phyloP scores from a whole-genome alignment of 2,113 vertebrate genomes.

The Lampris incognitus region DNA sequence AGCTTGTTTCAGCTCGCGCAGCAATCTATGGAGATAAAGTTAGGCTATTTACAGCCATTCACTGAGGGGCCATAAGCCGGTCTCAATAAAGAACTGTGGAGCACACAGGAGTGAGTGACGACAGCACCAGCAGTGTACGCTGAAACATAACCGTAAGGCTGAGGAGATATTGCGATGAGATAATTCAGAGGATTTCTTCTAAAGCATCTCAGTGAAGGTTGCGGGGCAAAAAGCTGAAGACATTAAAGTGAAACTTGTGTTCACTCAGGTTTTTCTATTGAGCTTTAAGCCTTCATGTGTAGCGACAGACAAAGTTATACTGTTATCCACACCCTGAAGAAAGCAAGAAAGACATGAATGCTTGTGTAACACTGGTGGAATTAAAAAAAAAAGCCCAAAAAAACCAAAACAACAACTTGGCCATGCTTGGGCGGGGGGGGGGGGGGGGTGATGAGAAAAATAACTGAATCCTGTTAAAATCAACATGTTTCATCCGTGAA shows the following conservation, averaged over 20 bases:
- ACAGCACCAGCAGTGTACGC: neutral
- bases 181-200: neutral
- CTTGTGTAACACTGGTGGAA: no score
- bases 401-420: no score
- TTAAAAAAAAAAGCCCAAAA: no score
- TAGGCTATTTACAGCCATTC: neutral
- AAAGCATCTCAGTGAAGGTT: neutral
- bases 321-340: neutral
- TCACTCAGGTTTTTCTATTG: neutral
- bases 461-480: no score
- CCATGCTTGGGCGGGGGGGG: no score
- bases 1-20: slow-evolving; percentile 9
- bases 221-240: neutral
- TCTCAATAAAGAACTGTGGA: neutral
- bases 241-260: neutral
- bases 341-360: no score
- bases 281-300: neutral
- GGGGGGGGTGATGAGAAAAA: no score
- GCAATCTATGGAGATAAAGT: neutral
- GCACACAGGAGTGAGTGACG: neutral
- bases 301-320: neutral
- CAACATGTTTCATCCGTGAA: neutral
- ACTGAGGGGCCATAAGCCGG: neutral
- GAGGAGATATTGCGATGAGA: neutral
- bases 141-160: neutral